Percentiles rank a stretch among this genome's conserved stretches.
phyloP scores from a whole-genome alignment of 1,140 invertebrate species.

The Mycetomoellerius zeteki region DNA sequence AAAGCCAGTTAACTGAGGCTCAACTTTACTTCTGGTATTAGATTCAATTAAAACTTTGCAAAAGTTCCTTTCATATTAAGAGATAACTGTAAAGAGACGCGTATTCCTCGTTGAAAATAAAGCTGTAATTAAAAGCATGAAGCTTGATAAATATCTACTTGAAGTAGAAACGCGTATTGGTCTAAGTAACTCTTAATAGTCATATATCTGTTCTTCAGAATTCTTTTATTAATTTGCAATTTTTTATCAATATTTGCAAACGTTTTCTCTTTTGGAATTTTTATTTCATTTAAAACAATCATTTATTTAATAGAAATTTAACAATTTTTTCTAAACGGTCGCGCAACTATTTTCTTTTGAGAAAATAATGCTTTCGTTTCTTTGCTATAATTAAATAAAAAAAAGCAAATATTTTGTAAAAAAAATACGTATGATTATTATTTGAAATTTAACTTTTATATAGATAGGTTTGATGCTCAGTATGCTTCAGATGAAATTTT shows the following conservation, averaged over 20 bases:
- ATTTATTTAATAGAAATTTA: neutral
- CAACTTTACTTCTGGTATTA: conserved; percentile 24
- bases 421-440: neutral
- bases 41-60: conserved; percentile 59
- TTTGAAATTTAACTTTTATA: neutral
- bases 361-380: neutral
- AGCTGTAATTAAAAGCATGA: conserved; percentile 14
- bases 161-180: neutral
- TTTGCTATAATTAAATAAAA: neutral
- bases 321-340: neutral
- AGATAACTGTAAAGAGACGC: conserved; percentile 23
- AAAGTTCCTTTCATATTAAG: conserved; percentile 32
- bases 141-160: neutral
- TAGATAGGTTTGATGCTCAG: no score
- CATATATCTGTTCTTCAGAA: neutral
- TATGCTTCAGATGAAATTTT: no score
- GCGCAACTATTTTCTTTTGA: neutral
- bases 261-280: neutral
- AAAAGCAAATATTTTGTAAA: neutral
- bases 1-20: conserved; percentile 26
- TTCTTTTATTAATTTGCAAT: neutral
- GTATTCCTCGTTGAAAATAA: conserved; percentile 2
- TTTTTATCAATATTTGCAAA: neutral
- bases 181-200: neutral
- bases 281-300: neutral